phyloP scores from a whole-genome alignment of 2,113 vertebrate species.

The Neofelis nebulosa region DNA sequence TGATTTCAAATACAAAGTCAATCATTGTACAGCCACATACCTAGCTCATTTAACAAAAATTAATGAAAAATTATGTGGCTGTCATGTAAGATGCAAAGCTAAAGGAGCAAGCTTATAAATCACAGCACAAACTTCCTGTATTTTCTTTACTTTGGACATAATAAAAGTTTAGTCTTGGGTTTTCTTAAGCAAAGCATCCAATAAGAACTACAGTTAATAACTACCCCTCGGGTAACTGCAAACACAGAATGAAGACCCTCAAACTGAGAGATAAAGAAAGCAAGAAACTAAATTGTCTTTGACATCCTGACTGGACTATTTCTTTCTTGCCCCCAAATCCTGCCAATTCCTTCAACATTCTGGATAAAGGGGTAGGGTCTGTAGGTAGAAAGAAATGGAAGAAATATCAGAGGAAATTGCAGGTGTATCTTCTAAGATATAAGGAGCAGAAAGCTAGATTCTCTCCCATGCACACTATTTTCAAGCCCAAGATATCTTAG shows the following conservation, averaged over 20 bases:
- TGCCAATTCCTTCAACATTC: neutral
- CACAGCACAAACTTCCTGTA: neutral
- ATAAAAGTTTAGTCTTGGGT: neutral
- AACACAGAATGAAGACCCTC: neutral
- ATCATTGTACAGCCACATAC: neutral
- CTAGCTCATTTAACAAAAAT: neutral
- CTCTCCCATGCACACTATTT: neutral
- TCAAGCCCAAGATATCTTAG: neutral
- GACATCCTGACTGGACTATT: neutral
- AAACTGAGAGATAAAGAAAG: neutral
- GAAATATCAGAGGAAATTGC: neutral
- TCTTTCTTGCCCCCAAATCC: neutral
- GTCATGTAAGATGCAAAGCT: neutral
- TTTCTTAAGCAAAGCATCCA: conserved; percentile 13
- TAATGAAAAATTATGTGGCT: neutral
- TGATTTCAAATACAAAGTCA: conserved; percentile 33
- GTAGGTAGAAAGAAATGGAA: neutral
- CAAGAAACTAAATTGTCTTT: neutral
- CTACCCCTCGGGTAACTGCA: neutral
- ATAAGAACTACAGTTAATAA: neutral
- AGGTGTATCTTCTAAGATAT: neutral
- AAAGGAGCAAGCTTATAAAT: neutral
- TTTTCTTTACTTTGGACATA: neutral
- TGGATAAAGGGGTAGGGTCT: neutral
- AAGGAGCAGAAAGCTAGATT: neutral